Base-by-base conservation (phyloP, 2,888 invertebrate genomes). In the Mylabris sibirica region DNA sequence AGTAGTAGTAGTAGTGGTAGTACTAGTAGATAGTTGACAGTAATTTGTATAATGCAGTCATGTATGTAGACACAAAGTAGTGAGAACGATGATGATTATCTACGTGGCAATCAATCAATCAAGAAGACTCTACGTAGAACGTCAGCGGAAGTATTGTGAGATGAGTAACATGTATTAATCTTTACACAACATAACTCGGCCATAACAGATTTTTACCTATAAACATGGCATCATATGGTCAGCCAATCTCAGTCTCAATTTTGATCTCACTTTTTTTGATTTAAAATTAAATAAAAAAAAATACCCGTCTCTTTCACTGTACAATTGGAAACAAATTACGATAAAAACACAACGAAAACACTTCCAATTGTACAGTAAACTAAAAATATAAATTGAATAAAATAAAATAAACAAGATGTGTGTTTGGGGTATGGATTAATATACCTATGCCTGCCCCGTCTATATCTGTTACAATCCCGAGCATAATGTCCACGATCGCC, bases 401-500 rank as follows among this genome's bases (percentile, higher is more conserved):
- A 66, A 68, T 62, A 34, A 61, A 66, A 66, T 59, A 59, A 64
- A 68, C 57, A 59, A 59, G 53, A 24, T 53, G 8, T 24, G 17
- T 26, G 53, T 59, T 20, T 22, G 17, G 12, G 20, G 12, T 22
- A 14, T 11, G 1, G 22, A 24, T 26, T 14, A 81, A 80, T 82
- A 80, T 82, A 86, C 84, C 90, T 89, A 78, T 90, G 89, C 75
- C 91, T 88, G 69, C 87, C 85, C 73, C 87, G 84, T 74, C 88
- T 87, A 79, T 93, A 91, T 72, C 93, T 88, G 68, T 91, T 90
- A 85, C 97, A 97, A 84, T 97, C 96, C 75, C 97, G 89, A 64
- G 97, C 97, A 84, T 96, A 97, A 84, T 97, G 97, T 9, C 97
- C 97, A 73, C 95, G 89, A 79, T 95, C 96, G 44, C 97, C 97